phyloP scores from a whole-genome alignment of 1,140 invertebrate genomes.

The Heterodera carotae region DNA sequence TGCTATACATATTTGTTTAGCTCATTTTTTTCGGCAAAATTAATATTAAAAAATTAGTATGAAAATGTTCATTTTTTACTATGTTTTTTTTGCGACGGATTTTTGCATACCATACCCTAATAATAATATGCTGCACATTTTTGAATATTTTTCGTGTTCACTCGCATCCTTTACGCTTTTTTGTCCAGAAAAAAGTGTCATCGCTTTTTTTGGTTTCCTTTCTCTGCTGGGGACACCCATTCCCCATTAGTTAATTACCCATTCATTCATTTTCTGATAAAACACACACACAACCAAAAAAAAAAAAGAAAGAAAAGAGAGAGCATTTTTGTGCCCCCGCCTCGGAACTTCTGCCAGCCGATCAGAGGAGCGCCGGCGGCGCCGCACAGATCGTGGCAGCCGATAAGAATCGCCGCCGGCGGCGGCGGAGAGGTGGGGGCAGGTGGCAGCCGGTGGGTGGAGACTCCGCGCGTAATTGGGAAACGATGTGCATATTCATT shows the following conservation, averaged over 20 bases:
- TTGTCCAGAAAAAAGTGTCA: neutral
- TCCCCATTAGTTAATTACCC: neutral
- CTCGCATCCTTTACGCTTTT: neutral
- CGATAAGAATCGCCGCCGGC: neutral
- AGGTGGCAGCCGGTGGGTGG: no score
- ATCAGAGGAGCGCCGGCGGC: neutral
- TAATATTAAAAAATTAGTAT: no score
- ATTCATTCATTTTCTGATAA: conserved; percentile 4
- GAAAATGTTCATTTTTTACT: no score
- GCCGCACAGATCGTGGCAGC: neutral
- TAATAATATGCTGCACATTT: no score
- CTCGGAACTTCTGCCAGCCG: neutral
- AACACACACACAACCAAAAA: neutral
- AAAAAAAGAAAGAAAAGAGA: neutral
- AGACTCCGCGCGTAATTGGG: conserved; percentile 1
- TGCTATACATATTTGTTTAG: no score
- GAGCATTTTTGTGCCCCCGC: no score
- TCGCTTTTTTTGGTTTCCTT: no score
- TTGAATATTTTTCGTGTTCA: no score
- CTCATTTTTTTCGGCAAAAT: no score
- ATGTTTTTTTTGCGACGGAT: no score
- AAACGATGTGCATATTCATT: neutral
- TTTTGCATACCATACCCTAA: no score
- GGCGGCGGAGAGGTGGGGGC: no score
- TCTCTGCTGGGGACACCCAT: neutral